Percentiles rank a stretch among this genome's conserved stretches.
phyloP scores from a whole-genome alignment of 92 coral and sea anemone genomes.

The Blastomussa wellsi region DNA sequence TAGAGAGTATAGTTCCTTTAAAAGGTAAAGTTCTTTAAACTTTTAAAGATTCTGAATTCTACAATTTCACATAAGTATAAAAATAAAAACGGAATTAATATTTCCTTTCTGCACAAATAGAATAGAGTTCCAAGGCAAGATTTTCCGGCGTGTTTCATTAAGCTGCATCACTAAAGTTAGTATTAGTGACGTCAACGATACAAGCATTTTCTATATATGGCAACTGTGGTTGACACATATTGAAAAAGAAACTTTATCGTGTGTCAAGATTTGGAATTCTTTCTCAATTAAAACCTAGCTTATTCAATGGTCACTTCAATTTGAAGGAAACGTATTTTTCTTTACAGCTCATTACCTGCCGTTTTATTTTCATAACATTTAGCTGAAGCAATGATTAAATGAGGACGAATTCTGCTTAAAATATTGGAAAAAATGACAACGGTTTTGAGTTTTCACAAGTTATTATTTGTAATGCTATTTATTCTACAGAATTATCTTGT shows the following conservation, averaged over 20 bases:
- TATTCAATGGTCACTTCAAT: neutral
- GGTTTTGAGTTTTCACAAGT: neutral
- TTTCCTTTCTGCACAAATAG: neutral
- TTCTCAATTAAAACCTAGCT: constrained; percentile 3
- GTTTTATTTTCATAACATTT: neutral
- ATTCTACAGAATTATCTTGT: neutral
- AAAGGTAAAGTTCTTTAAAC: too few relatives aligned
- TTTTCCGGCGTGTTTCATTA: constrained; percentile 1
- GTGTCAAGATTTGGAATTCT: constrained; percentile 20
- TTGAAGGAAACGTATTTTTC: neutral
- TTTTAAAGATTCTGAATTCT: neutral
- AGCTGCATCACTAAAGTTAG: constrained; percentile 1
- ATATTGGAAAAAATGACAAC: neutral
- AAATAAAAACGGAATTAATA: neutral
- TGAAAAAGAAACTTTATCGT: neutral
- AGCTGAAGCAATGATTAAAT: neutral
- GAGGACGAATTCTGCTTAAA: neutral
- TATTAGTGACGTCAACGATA: constrained; percentile 23
- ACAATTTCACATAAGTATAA: neutral
- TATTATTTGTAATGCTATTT: neutral
- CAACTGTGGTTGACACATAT: neutral
- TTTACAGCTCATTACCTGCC: neutral
- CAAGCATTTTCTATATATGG: constrained; percentile 21
- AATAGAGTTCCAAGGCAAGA: neutral
- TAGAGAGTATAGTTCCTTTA: neutral